Evolutionary conservation across 1,140 invertebrate species (phyloP), one percentile per base, ranked within the genome.

Genomic region (Andrena cerasifolii): DNA sequence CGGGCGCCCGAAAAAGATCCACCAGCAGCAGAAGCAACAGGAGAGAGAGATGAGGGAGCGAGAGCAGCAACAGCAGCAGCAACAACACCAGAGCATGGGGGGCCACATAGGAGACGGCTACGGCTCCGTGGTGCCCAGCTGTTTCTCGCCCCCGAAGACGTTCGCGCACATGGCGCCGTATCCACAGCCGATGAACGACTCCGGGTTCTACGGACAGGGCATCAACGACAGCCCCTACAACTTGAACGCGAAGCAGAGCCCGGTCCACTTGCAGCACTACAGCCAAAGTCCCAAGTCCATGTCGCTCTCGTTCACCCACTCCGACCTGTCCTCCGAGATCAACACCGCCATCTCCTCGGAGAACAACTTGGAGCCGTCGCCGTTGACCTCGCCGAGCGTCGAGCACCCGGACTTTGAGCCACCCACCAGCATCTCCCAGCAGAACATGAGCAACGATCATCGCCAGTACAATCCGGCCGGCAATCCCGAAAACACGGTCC

Each of bases 1-100:
- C 54, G 97, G 97, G 10, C 93, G 97, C 45, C 97, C 97, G 36
- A 98, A 98, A 88, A 98, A 98, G 90, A 95, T 97, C 90, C 89
- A 93, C 43, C 90, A 91, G n/a, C 91, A 92, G 40, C 89, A 92
- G 45, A 91, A 92, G 58, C 86, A 89, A 28, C 83, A 90, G 26
- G 91, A 92, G 61, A 80, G 90, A 12, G 90, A 93, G 74, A 86
- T 86, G 6, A 87, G 89, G 31, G 90, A 91, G 40, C 83, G 90
- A 12, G 91, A 92, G 18, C 88, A 89, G 8, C 86, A 88, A 12
- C 78, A 86, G 8, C 85, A 86, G 28, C 82, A 88, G 12, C 88
- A 90, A 0, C 90, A 89, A 4, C 89, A 90, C 0, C 86, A 83
- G 8, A 70, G 75, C 6, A 76, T 87, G 78, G 67, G 54, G 5